phyloP scores from a whole-genome alignment of 2,888 invertebrate species.

The Cyclophora albipunctata region DNA sequence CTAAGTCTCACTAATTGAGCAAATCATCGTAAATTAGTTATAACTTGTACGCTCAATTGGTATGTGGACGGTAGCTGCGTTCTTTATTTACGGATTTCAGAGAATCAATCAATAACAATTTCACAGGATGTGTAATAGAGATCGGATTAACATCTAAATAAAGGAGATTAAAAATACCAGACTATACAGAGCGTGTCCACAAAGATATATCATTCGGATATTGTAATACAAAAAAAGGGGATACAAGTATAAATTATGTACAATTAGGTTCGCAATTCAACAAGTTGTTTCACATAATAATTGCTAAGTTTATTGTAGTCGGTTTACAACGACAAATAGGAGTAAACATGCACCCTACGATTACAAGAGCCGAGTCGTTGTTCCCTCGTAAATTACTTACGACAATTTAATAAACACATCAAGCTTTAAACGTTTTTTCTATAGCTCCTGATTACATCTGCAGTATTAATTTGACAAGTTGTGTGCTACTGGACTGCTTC shows the following conservation, averaged over 20 bases:
- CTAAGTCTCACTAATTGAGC: conserved; percentile 16
- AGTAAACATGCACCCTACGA: conserved; percentile 24
- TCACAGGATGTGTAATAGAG: too few relatives aligned
- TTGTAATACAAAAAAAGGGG: not conserved
- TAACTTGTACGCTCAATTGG: conserved; percentile 5
- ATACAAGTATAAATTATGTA: not conserved
- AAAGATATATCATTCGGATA: too few relatives aligned
- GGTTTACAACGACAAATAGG: conserved; percentile 15
- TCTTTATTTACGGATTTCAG: conserved; percentile 3
- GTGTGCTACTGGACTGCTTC: conserved; percentile 40
- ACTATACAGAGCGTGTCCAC: too few relatives aligned
- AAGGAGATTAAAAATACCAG: too few relatives aligned
- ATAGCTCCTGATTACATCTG: conserved; percentile 56
- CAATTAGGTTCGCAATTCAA: conserved; percentile 7
- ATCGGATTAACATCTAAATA: too few relatives aligned
- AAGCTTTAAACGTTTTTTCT: conserved; percentile 61
- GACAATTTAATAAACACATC: conserved; percentile 73
- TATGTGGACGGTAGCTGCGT: conserved; percentile 4
- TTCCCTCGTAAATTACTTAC: conserved; percentile 55
- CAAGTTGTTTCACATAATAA: conserved; percentile 10
- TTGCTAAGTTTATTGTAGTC: conserved; percentile 6
- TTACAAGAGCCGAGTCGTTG: conserved; percentile 29
- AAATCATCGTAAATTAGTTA: conserved; percentile 12
- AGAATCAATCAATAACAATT: too few relatives aligned
- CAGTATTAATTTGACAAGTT: conserved; percentile 60